Evolutionary conservation across 2,797 vertebrate species (phyloP), one percentile per base, ranked within the genome.

Genomic region (Sebastes reedi): DNA sequence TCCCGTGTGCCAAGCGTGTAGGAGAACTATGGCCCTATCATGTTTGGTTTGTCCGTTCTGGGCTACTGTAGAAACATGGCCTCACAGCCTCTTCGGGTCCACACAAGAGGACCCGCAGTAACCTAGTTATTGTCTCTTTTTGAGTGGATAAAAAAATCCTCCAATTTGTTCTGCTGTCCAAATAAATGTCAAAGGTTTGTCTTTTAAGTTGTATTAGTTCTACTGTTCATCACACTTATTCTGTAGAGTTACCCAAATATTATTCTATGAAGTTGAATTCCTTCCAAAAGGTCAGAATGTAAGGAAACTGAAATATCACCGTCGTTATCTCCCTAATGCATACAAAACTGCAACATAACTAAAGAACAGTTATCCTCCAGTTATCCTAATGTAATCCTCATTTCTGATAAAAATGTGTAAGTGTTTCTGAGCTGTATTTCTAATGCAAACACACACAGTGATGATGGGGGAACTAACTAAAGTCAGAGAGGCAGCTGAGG

Each of bases 401-500:
- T 22, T 22, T 14, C 54, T 46, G 52, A 24, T 10, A 12, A 55
- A 12, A 55, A 1, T n/a, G n/a, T 5, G 9, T 55, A 22, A 22
- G 52, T 18, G 22, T 55, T 22, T 55, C 52, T 55, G n/a, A 1
- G n/a, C n/a, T 55, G 14, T 46, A 46, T 46, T 46, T 46, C 42
- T 55, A 22, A 55, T 22, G 52, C 22, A 55, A n/a, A 55, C n/a
- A 12, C 52, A 55, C 52, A 22, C n/a, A 12, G 42, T 46, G 42
- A 46, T 46, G 42, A 46, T 16, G 16, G 5, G 39, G 39, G 39
- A 42, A 42, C 39, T 42, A 50, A 50, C 46, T 20, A 52, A 18
- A 67, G 30, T 32, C 36, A 61, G 4, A 79, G 73, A 29, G 22
- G 71, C 71, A 81, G 76, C 77, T 70, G 71, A 80, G 78, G 67